Evolutionary conservation across 1,140 invertebrate species (phyloP).

Genomic region (Chymomyza costata): DNA sequence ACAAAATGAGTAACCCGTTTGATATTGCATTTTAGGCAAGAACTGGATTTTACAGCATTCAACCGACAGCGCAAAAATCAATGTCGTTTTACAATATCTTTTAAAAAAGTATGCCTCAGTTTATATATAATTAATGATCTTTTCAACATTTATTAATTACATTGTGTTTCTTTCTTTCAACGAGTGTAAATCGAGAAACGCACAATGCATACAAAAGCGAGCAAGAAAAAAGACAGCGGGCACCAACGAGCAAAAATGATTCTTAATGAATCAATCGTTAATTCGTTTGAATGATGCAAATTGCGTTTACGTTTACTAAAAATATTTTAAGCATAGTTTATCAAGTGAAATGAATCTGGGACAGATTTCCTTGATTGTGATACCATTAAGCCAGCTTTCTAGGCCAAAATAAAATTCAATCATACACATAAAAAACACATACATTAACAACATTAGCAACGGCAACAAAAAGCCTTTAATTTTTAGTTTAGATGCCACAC

Average conservation of each 20-base stretch:
- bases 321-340: slow-evolving; percentile 23
- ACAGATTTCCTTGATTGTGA: no score
- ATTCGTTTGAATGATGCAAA: slow-evolving; percentile 28
- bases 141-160: slow-evolving; percentile 60
- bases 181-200: slow-evolving; percentile 34
- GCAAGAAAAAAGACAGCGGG: slow-evolving; percentile 3
- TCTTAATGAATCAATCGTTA: slow-evolving; percentile 38
- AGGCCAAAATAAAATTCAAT: slow-evolving; percentile 6
- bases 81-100: slow-evolving; percentile 89
- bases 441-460: slow-evolving; percentile 3
- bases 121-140: slow-evolving; percentile 65
- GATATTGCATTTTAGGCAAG: slow-evolving; percentile 80
- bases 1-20: slow-evolving; percentile 72
- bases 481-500: no score
- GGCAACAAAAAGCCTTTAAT: neutral
- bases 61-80: slow-evolving; percentile 83
- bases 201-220: slow-evolving; percentile 6
- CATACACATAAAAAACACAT: slow-evolving; percentile 15
- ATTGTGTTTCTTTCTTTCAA: slow-evolving; percentile 66
- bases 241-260: slow-evolving; percentile 26
- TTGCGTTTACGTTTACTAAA: slow-evolving; percentile 4
- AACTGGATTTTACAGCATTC: slow-evolving; percentile 95
- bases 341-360: no score
- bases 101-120: slow-evolving; percentile 83
- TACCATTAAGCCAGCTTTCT: no score